These are phyloP conservation scores for Gonioctena quinquepunctata DNA, from an alignment of 1,140 invertebrate species.

Conservation along the genomic window DNA sequence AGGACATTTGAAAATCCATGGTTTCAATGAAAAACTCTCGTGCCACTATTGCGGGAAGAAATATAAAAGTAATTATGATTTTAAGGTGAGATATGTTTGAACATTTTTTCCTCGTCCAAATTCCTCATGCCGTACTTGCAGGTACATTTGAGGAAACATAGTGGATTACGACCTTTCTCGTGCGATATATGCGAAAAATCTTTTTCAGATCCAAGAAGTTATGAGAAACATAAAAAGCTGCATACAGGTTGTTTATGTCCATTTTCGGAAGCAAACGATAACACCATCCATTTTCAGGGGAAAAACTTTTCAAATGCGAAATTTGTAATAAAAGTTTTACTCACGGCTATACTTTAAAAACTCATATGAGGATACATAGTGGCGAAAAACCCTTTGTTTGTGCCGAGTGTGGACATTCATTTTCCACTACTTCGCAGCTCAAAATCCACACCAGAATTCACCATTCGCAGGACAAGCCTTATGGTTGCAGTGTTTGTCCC, in stretches of 20 bases:
- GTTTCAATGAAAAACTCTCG: background rate
- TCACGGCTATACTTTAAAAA: conserved; percentile 22
- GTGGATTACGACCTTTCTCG: conserved; percentile 36
- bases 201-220: conserved; percentile 36
- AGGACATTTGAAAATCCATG: conserved; percentile 7
- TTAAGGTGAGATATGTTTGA: conserved; percentile 8
- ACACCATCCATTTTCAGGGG: conserved; percentile 12
- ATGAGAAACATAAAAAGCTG: conserved; percentile 31
- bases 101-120: background rate
- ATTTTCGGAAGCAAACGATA: no score
- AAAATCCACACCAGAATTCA: conserved; percentile 29
- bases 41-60: conserved; percentile 14
- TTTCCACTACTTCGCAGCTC: conserved; percentile 32
- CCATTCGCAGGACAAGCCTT: conserved; percentile 38
- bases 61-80: conserved; percentile 8
- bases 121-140: background rate
- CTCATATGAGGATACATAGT: conserved; percentile 38
- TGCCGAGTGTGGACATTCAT: conserved; percentile 32
- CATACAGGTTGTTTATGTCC: conserved; percentile 30
- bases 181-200: conserved; percentile 35
- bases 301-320: conserved; percentile 20
- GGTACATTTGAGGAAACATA: conserved; percentile 40
- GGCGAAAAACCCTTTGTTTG: conserved; percentile 42
- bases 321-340: conserved; percentile 26
- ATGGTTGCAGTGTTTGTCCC: conserved; percentile 34